Evolutionary conservation across 1,140 invertebrate genomes (phyloP).

Genomic region (Hylyphantes graminicola): DNA sequence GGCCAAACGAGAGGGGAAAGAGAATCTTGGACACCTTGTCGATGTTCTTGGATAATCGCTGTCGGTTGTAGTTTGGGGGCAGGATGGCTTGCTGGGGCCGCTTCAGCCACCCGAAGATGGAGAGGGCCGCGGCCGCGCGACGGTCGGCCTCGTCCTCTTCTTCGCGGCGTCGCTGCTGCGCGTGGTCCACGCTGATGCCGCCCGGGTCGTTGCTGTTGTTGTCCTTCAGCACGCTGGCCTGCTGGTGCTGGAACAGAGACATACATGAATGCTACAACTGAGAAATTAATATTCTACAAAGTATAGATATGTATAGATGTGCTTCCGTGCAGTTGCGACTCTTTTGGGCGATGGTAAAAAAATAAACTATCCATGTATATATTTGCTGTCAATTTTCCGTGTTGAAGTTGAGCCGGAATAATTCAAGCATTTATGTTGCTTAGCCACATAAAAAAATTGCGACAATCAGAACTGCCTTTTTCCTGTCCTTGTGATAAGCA

Average conservation of each 20-base stretch:
- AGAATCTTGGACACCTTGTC: conserved; percentile 92
- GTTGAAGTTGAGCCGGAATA: too few relatives aligned
- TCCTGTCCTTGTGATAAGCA: too few relatives aligned
- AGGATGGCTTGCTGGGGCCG: conserved; percentile 68
- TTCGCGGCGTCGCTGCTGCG: neutral
- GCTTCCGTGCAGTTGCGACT: too few relatives aligned
- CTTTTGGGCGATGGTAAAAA: too few relatives aligned
- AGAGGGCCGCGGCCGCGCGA: neutral
- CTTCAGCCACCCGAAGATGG: conserved; percentile 63
- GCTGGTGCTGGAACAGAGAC: conserved; percentile 8
- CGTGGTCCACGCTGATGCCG: neutral
- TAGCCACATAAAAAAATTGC: too few relatives aligned
- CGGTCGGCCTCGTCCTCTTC: neutral
- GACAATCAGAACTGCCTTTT: too few relatives aligned
- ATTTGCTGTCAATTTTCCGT: too few relatives aligned
- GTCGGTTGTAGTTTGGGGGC: conserved; percentile 71
- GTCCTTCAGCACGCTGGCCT: conserved; percentile 48
- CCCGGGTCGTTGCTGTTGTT: conserved; percentile 48
- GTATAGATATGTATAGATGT: too few relatives aligned
- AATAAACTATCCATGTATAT: too few relatives aligned
- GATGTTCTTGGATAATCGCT: conserved; percentile 84
- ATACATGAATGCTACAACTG: too few relatives aligned
- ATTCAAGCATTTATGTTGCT: too few relatives aligned
- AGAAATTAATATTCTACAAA: too few relatives aligned
- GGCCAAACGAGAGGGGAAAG: conserved; percentile 89